Conservation (phyloP, 2,888 invertebrate genomes). For the Andrena bucephala region DNA sequence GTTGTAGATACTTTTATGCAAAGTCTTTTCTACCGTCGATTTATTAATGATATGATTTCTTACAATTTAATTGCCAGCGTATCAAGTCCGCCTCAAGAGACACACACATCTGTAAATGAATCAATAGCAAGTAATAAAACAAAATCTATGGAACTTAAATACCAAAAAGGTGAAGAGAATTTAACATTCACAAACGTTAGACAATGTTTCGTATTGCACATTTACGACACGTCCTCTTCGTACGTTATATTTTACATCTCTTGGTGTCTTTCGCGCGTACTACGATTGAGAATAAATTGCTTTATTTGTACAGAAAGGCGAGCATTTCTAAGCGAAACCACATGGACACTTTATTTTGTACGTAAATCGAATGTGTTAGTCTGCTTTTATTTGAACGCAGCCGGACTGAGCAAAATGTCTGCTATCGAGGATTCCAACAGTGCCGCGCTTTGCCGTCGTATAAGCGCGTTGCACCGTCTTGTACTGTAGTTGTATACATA, state of each 20-base stretch:
- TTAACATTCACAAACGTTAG: slow-evolving; percentile 18
- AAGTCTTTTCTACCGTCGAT: slow-evolving; percentile 44
- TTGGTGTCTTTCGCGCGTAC: slow-evolving; percentile 23
- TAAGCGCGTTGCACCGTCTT: slow-evolving; percentile 40
- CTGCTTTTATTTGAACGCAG: slow-evolving; percentile 12
- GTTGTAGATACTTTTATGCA: slow-evolving; percentile 51
- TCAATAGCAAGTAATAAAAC: slow-evolving; percentile 29
- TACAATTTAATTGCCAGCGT: slow-evolving; percentile 25
- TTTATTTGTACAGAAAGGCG: background rate
- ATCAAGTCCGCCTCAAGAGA: slow-evolving; percentile 9
- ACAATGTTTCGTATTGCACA: slow-evolving; percentile 7
- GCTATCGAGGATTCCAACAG: slow-evolving; percentile 36
- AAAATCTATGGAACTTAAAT: slow-evolving; percentile 16
- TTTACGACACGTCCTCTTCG: slow-evolving; percentile 17
- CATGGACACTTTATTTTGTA: slow-evolving; percentile 3
- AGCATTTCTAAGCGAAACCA: slow-evolving; percentile 14
- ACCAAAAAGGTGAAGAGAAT: slow-evolving; percentile 19
- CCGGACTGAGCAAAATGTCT: slow-evolving; percentile 18
- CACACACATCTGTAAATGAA: slow-evolving; percentile 30
- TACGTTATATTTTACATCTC: background rate
- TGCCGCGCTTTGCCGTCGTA: slow-evolving; percentile 18
- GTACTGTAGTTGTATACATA: slow-evolving; percentile 62
- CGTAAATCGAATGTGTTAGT: slow-evolving; percentile 3
- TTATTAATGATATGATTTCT: slow-evolving; percentile 35
- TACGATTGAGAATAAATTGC: slow-evolving; percentile 27